Percentiles rank a stretch among this genome's conserved stretches.
These are phyloP conservation scores for Gavia stellata DNA, from an alignment of 2,113 vertebrate genomes.

Conservation along the genomic window DNA sequence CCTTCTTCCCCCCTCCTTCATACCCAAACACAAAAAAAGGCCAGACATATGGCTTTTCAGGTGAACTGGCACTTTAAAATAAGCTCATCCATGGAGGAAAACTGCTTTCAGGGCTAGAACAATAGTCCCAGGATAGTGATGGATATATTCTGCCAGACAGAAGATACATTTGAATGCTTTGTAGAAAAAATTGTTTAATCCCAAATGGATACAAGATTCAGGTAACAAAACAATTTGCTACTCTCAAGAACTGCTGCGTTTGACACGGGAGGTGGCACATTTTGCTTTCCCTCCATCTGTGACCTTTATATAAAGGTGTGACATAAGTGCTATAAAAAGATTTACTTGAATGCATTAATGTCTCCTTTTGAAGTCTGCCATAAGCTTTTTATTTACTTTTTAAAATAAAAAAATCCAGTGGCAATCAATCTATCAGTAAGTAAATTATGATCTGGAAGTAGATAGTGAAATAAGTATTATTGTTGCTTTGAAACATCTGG, in stretches of 20 bases:
- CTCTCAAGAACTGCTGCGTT: not conserved
- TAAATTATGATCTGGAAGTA: slow-evolving; percentile 2
- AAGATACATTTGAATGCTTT: slow-evolving; percentile 38
- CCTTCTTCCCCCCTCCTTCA: not conserved
- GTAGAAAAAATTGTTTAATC: slow-evolving; percentile 13
- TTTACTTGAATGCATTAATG: slow-evolving; percentile 1
- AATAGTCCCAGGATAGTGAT: not conserved
- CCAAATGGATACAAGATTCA: slow-evolving; percentile 20
- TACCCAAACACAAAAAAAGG: not conserved
- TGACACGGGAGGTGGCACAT: not conserved
- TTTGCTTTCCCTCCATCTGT: not conserved
- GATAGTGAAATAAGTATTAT: slow-evolving; percentile 13
- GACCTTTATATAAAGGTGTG: not conserved
- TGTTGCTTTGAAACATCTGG: slow-evolving; percentile 35
- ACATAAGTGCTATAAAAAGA: slow-evolving; percentile 23
- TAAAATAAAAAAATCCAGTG: not conserved
- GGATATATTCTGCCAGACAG: slow-evolving; percentile 33
- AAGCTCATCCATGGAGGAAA: slow-evolving; percentile 31
- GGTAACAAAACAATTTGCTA: not conserved
- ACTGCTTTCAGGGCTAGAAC: slow-evolving; percentile 51
- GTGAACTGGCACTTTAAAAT: slow-evolving; percentile 51
- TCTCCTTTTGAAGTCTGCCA: not conserved
- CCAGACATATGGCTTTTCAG: slow-evolving; percentile 37
- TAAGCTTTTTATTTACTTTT: slow-evolving; percentile 26
- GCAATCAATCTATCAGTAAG: slow-evolving; percentile 9